Base-by-base conservation (phyloP, 2,797 vertebrate genomes). In the Rhabdomys pumilio region DNA sequence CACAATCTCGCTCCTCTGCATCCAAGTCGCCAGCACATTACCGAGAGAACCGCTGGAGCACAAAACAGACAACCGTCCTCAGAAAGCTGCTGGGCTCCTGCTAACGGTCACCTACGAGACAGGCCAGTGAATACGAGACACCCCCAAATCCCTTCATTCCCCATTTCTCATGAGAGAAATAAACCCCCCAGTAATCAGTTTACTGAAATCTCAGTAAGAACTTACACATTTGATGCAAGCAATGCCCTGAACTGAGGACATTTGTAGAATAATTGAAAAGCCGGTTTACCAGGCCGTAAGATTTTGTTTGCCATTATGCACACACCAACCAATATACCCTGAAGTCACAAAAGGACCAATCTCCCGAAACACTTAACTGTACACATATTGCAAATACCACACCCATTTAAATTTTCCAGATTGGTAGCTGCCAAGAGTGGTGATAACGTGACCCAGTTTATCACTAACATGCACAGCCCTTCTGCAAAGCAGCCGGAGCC, bases 51-150 rank as follows among this genome's bases (percentile, higher is more conserved):
- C 34, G 77, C 93, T 65, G 69, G 95, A 96, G 96, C 65, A 94
- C 94, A 93, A 38, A 90, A 47, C 44, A 77, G 67, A 88, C 29
- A 87, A 97, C 57, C 57, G 67, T 15, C 90, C 29, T 38, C 83
- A 96, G 77, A 76, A 96, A 97, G 86, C 93, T 94, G 95, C 94
- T 88, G 97, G 97, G 67, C 79, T 63, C 91, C 96, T 93, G 91
- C 98, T 98, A 98, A 97, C 98, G 59, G 93, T 97, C 95, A 98
- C 96, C 97, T 91, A 61, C 0, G 22, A 95, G 61, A 90, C 26
- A 73, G 80, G 14, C 29, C 44, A 41, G 22, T 93, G 7, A 91
- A 89, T 55, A 63, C 73, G 26, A 95, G 89, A 65, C 63, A 73
- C 57, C 81, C 91, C 53, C 93, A 19, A 94, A 96, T 3, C 69